Percentiles rank a stretch among this genome's conserved stretches.
phyloP scores from a whole-genome alignment of 2,797 vertebrate species.

The Babyrousa celebensis region DNA sequence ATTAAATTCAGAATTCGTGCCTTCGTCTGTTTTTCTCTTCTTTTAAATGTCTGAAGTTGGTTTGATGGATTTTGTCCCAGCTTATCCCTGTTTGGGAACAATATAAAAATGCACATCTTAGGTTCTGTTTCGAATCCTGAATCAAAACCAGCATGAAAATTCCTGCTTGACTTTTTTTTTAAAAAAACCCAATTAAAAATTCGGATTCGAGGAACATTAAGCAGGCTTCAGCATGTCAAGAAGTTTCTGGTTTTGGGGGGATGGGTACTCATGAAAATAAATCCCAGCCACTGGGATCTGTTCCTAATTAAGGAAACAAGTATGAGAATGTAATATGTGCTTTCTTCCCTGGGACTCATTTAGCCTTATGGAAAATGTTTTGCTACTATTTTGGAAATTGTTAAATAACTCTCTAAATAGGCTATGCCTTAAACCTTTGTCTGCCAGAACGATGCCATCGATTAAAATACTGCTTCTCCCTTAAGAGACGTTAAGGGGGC shows the following conservation, averaged over 20 bases:
- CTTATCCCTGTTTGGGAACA: conserved; percentile 50
- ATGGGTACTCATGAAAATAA: conserved; percentile 63
- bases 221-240: conserved; percentile 7
- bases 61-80: not conserved
- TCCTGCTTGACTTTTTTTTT: conserved; percentile 32
- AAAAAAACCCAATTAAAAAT: conserved; percentile 71
- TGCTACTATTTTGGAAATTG: conserved; percentile 75
- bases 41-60: conserved; percentile 12
- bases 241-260: conserved; percentile 69
- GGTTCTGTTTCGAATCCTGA: conserved; percentile 78
- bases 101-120: conserved; percentile 12
- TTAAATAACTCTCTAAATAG: conserved; percentile 66
- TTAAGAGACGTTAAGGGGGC: not conserved
- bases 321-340: not conserved
- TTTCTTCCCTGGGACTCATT: conserved; percentile 49
- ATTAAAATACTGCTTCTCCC: conserved; percentile 1
- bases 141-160: conserved; percentile 79
- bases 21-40: conserved; percentile 33
- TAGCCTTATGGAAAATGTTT: conserved; percentile 58
- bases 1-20: not conserved
- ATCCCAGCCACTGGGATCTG: conserved; percentile 64
- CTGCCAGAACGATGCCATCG: not conserved
- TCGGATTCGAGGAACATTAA: conserved; percentile 61
- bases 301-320: conserved; percentile 73
- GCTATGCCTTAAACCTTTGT: conserved; percentile 9